These are phyloP conservation scores for Phalacrocorax brasilianus DNA, from an alignment of 2,113 vertebrate species.

Conservation along the genomic window DNA sequence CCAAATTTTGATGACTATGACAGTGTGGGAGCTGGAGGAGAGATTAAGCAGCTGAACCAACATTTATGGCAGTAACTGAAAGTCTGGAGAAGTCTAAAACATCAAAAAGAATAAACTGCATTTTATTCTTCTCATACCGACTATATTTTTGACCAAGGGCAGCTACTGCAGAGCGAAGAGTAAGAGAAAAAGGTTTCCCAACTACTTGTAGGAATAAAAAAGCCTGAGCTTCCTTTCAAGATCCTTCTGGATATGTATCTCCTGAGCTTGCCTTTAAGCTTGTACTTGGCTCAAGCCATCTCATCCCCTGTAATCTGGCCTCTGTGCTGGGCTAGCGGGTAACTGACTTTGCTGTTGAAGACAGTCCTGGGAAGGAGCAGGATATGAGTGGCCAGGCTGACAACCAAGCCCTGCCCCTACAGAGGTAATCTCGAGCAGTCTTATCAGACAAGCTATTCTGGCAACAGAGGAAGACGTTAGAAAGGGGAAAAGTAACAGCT, in stretches of 20 bases:
- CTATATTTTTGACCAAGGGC: not conserved
- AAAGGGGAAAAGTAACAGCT: not conserved
- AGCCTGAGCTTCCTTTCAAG: not conserved
- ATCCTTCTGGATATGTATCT: not conserved
- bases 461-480: not conserved
- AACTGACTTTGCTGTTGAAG: not conserved
- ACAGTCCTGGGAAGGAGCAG: not conserved
- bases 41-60: not conserved
- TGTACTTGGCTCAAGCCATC: not conserved
- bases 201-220: not conserved
- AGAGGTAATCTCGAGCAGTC: not conserved
- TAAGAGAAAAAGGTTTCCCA: not conserved
- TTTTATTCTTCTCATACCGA: not conserved
- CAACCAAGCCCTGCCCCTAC: not conserved
- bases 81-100: not conserved
- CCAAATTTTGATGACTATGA: not conserved
- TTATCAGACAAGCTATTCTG: not conserved
- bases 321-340: not conserved
- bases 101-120: not conserved
- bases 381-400: not conserved
- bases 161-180: not conserved
- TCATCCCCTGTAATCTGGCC: not conserved
- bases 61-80: not conserved
- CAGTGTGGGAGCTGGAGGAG: not conserved
- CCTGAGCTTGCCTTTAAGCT: no score